These are phyloP conservation scores for Xenopus laevis DNA, from an alignment of 2,113 vertebrate genomes.

Conservation along the genomic window DNA sequence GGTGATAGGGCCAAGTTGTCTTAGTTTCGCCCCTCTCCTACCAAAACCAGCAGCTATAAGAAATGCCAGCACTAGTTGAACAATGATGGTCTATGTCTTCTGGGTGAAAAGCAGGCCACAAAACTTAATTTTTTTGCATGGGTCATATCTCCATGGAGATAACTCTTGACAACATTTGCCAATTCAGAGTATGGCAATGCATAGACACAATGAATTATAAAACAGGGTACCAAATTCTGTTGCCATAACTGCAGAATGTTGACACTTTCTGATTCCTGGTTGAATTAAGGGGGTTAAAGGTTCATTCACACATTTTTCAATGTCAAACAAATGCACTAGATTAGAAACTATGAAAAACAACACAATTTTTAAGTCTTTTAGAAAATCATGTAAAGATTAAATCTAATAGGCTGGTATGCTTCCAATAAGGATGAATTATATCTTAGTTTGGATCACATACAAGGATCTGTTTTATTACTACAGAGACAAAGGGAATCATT, in stretches of 20 bases:
- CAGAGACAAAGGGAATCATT: too few relatives aligned
- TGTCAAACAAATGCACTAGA: neutral
- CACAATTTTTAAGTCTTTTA: neutral
- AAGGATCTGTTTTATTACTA: too few relatives aligned
- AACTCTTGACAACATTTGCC: conserved; percentile 15
- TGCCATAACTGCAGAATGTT: neutral
- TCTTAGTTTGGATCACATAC: too few relatives aligned
- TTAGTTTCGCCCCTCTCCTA: conserved; percentile 6
- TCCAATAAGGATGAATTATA: too few relatives aligned
- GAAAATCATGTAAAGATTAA: too few relatives aligned
- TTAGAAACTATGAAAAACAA: neutral
- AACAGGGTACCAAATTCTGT: neutral
- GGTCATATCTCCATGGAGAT: conserved; percentile 28
- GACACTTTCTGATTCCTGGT: neutral
- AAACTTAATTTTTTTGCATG: conserved; percentile 25
- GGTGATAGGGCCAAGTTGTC: neutral
- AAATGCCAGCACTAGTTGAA: neutral
- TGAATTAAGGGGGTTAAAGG: conserved; percentile 15
- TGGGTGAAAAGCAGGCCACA: conserved; percentile 16
- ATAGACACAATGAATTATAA: conserved; percentile 9
- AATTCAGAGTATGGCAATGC: neutral
- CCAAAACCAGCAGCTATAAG: conserved; percentile 18
- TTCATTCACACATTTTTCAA: neutral
- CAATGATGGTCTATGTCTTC: conserved; percentile 31
- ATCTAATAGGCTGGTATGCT: too few relatives aligned